Conservation (phyloP, 2,797 vertebrate genomes). For the Phylloscopus collybita region DNA sequence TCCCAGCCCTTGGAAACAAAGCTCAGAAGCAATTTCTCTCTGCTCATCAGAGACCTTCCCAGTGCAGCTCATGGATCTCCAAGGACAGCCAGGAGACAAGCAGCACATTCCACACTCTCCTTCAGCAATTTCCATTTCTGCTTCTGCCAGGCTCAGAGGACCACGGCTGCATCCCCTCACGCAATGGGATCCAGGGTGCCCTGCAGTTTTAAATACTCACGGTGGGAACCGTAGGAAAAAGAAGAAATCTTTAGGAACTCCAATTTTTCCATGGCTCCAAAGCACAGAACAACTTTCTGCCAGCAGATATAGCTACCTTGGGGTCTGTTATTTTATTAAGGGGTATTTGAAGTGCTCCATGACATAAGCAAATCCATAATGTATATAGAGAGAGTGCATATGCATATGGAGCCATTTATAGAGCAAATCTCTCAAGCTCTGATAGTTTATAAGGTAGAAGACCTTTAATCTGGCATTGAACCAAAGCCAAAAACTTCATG, state of each 20-base stretch:
- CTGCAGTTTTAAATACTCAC: constrained; percentile 12
- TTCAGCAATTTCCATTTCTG: background rate
- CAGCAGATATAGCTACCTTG: constrained; percentile 26
- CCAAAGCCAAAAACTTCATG: background rate
- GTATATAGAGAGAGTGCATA: background rate
- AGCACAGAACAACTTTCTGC: constrained; percentile 27
- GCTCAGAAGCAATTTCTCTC: background rate
- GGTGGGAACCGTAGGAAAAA: background rate
- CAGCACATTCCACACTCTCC: background rate
- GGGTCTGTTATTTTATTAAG: constrained; percentile 59
- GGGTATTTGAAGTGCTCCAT: constrained; percentile 32
- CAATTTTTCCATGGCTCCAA: constrained; percentile 41
- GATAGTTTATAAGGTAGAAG: constrained; percentile 1
- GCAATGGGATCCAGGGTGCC: background rate
- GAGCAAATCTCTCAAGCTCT: constrained; percentile 12
- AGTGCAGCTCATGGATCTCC: background rate
- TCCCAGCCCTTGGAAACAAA: background rate
- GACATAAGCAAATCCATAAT: constrained; percentile 19
- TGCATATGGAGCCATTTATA: background rate
- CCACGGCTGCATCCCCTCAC: background rate
- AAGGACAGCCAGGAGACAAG: background rate
- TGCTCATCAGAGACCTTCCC: background rate
- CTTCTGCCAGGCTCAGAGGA: background rate
- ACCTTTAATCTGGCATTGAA: constrained; percentile 28
- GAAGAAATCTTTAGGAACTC: background rate